Base-by-base conservation (phyloP, 2,113 vertebrate genomes). In the Casuarius casuarius region DNA sequence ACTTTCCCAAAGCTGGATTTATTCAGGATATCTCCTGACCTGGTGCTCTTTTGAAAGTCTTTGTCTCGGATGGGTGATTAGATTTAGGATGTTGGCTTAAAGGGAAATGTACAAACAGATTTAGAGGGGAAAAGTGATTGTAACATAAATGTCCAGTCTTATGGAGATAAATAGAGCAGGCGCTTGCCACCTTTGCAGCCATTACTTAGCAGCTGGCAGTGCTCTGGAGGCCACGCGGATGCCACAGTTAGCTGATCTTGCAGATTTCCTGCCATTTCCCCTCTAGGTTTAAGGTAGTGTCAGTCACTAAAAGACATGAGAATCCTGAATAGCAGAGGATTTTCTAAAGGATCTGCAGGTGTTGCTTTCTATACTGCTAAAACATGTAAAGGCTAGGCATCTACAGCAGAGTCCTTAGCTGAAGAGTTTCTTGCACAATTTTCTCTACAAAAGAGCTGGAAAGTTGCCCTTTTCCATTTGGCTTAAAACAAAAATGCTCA, bases 1-100 rank as follows among this genome's bases (percentile, higher is more conserved):
- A 87, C 66, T 87, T 92, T 87, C 76, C 80, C 63, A 44, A 71
- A 59, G 79, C 59, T 82, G 65, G 79, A 70, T 94, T 94, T 84
- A 78, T 94, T 94, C 63, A 0, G 14, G 35, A 9, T 93, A 9
- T 83, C 79, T 95, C 56, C 67, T 90, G 94, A 88, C 86, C 90
- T 33, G 54, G 49, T 96, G 84, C 94, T 95, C 84, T 91, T 92
- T 46, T 44, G 62, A 83, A 92, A 95, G 95, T 92, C 91, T 91
- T 94, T 95, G 93, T 91, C 78, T 95, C 85, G 71, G 90, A 85
- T 91, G 74, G 84, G 84, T 90, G 95, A 74, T 95, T 54, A 91
- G 95, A 94, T 96, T 95, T 97, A 96, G 91, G 94, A 94, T 87
- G 89, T 91, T 95, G 75, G 89, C 70, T 94, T 95, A 95, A 95